These are phyloP conservation scores for Vollenhovia emeryi DNA, from an alignment of 1,140 invertebrate species.

Conservation along the genomic window DNA sequence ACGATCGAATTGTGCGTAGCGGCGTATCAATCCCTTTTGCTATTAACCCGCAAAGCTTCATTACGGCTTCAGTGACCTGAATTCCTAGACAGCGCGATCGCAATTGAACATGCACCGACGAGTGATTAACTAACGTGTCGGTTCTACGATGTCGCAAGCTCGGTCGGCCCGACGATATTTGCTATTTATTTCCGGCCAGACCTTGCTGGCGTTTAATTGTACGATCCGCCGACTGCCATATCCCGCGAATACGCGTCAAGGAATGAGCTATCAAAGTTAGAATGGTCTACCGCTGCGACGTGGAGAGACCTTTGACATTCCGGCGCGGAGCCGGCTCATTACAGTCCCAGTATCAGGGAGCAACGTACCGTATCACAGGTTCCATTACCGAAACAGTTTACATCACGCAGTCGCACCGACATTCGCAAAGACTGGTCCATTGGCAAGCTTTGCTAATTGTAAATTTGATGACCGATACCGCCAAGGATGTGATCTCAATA, in stretches of 20 bases:
- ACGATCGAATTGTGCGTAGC: not conserved
- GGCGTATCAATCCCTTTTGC: slow-evolving; percentile 39
- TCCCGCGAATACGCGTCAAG: slow-evolving; percentile 31
- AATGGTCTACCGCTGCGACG: slow-evolving; percentile 21
- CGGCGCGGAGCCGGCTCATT: slow-evolving; percentile 34
- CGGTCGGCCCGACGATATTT: slow-evolving; percentile 34
- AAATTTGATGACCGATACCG: not conserved
- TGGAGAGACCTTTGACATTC: slow-evolving; percentile 44
- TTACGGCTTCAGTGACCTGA: slow-evolving; percentile 23
- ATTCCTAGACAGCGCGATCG: slow-evolving; percentile 43
- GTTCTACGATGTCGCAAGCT: not conserved
- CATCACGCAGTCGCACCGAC: slow-evolving; percentile 36
- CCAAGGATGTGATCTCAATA: slow-evolving; percentile 2
- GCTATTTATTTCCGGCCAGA: slow-evolving; percentile 48
- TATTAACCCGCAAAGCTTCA: slow-evolving; percentile 35
- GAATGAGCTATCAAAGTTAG: slow-evolving; percentile 50
- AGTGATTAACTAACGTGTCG: slow-evolving; percentile 41
- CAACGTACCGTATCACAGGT: slow-evolving; percentile 49
- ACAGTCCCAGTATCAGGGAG: slow-evolving; percentile 35
- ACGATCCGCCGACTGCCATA: not conserved
- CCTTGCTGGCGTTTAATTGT: slow-evolving; percentile 29
- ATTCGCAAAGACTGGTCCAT: slow-evolving; percentile 40
- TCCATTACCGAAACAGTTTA: slow-evolving; percentile 44
- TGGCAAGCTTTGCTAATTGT: slow-evolving; percentile 20
- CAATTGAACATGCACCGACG: slow-evolving; percentile 26